A percentile compares a stretch with the other conserved stretches of the same genome.
These are phyloP conservation scores for Limanda limanda DNA, from an alignment of 2,113 vertebrate species.

Conservation along the genomic window DNA sequence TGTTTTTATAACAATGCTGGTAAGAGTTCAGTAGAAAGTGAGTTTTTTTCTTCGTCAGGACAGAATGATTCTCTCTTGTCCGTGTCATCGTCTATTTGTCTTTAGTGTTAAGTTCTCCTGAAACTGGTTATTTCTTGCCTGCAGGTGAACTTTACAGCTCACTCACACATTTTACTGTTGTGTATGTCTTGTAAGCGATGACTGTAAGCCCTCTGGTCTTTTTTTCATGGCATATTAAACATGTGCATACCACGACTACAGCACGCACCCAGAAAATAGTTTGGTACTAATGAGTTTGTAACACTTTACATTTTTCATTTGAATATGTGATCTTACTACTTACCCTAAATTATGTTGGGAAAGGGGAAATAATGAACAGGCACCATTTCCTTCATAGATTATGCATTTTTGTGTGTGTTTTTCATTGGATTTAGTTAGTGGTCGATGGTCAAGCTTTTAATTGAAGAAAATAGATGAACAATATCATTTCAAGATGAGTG, in stretches of 20 bases:
- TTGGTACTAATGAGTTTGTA: not conserved
- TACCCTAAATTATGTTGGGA: not conserved
- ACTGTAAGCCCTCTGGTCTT: constrained; percentile 4
- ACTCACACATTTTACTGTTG: constrained; percentile 1
- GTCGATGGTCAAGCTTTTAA: not conserved
- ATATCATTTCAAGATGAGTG: not conserved
- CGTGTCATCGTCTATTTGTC: not conserved
- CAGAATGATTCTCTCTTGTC: not conserved
- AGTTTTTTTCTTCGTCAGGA: not conserved
- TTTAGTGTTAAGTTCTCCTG: not conserved
- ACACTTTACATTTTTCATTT: not conserved
- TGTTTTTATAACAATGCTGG: constrained; percentile 12
- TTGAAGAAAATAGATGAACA: not conserved
- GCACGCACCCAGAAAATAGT: not conserved
- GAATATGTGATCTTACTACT: not conserved
- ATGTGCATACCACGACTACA: not conserved
- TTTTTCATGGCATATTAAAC: not conserved
- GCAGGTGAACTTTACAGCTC: not conserved
- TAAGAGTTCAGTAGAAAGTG: not conserved
- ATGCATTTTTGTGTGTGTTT: constrained; percentile 3
- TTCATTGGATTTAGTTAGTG: not conserved
- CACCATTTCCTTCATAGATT: not conserved
- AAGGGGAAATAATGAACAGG: not conserved
- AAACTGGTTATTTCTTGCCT: not conserved
- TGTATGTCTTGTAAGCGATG: not conserved